Conservation (phyloP, 2,113 vertebrate genomes). For the Patagioenas fasciata region DNA sequence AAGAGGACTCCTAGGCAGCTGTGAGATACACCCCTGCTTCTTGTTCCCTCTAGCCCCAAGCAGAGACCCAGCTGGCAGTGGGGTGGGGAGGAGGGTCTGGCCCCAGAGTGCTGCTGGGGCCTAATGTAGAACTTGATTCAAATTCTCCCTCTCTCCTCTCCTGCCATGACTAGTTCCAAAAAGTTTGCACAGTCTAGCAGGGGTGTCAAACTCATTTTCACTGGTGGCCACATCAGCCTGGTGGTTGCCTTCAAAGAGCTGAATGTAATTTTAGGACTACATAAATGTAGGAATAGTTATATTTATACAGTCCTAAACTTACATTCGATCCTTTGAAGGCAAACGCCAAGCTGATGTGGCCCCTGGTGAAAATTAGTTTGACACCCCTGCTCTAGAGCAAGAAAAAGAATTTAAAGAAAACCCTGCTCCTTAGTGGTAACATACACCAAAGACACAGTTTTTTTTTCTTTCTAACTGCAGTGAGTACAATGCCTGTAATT, state of each 20-base stretch:
- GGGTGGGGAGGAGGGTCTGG: neutral
- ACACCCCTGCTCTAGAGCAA: neutral
- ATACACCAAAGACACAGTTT: neutral
- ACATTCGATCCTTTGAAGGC: too few relatives aligned
- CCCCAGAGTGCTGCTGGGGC: neutral
- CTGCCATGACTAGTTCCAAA: neutral
- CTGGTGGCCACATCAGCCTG: too few relatives aligned
- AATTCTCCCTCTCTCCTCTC: neutral
- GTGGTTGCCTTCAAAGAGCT: too few relatives aligned
- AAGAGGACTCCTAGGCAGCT: neutral
- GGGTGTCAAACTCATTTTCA: too few relatives aligned
- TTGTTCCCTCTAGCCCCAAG: neutral
- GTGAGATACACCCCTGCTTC: neutral
- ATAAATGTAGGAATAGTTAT: too few relatives aligned
- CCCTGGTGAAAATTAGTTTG: too few relatives aligned
- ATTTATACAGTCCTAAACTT: too few relatives aligned
- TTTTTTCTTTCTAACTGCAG: neutral
- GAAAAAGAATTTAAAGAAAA: neutral
- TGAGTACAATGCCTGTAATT: neutral
- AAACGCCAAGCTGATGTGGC: too few relatives aligned
- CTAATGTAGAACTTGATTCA: neutral
- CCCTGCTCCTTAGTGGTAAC: neutral
- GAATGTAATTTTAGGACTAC: too few relatives aligned
- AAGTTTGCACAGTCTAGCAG: neutral
- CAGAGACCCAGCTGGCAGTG: neutral